A percentile compares a stretch with the other conserved stretches of the same genome.
Conservation (phyloP, 2,797 vertebrate genomes). For the Sternarchorhynchus goeldii region DNA sequence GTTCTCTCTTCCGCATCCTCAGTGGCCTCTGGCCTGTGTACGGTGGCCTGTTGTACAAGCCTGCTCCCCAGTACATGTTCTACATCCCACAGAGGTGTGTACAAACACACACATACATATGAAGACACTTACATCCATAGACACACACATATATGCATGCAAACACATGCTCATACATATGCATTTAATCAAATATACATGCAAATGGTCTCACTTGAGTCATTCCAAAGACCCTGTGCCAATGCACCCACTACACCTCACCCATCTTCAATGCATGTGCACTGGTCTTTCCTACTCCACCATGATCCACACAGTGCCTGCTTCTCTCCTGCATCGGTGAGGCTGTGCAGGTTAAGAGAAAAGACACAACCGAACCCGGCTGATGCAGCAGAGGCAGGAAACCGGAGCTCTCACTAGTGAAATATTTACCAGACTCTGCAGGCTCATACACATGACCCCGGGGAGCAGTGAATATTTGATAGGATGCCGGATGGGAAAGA, state of each 20-base stretch:
- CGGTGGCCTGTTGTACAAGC: conserved; percentile 76
- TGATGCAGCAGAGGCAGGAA: conserved; percentile 55
- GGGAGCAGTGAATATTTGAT: conserved; percentile 74
- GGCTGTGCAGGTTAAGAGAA: conserved; percentile 29
- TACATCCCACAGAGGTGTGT: conserved; percentile 86
- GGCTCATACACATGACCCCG: conserved; percentile 51
- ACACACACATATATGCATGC: no score
- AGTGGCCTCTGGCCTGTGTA: conserved; percentile 88
- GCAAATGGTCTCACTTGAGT: no score
- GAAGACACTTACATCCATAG: no score
- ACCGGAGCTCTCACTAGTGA: conserved; percentile 65
- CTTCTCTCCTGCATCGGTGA: neutral
- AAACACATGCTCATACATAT: no score
- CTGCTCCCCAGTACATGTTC: conserved; percentile 84
- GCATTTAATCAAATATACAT: no score
- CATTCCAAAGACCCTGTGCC: no score
- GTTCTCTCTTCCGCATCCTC: conserved; percentile 86
- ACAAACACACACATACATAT: neutral
- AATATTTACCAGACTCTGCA: conserved; percentile 67
- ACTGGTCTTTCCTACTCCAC: neutral
- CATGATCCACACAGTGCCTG: conserved; percentile 15
- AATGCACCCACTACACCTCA: no score
- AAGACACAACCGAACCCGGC: conserved; percentile 47
- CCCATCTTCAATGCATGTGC: no score
- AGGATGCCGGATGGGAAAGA: conserved; percentile 45